Conservation (phyloP, 2,113 vertebrate species). For the Podarcis muralis region DNA sequence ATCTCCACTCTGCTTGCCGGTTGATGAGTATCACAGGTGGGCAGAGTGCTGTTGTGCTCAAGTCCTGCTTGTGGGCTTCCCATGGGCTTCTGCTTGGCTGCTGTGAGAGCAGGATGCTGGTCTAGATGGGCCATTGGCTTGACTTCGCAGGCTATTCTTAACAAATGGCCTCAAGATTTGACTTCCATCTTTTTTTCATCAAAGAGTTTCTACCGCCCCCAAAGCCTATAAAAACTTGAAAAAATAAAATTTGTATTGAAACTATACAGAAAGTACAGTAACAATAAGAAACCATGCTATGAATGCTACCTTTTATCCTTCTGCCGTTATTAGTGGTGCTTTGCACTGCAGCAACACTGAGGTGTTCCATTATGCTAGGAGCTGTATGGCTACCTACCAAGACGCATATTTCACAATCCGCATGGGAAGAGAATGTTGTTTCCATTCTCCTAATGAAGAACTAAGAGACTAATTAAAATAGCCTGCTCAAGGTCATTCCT, state of each 20-base stretch:
- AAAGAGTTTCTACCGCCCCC: background rate
- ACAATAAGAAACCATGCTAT: background rate
- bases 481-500: background rate
- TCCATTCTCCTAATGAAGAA: accelerated
- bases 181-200: background rate
- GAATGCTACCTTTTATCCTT: background rate
- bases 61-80: no score
- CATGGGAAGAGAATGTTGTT: background rate
- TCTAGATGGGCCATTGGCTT: no score
- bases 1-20: no score
- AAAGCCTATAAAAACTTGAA: background rate
- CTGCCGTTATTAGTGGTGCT: background rate
- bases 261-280: background rate
- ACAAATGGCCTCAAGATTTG: no score
- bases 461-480: background rate
- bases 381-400: background rate
- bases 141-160: no score
- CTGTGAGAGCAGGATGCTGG: no score
- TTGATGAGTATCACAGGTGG: no score
- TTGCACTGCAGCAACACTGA: background rate
- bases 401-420: background rate
- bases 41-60: no score
- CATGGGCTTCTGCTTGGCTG: no score
- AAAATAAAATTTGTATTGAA: background rate
- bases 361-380: background rate